phyloP scores from a whole-genome alignment of 1,140 invertebrate species.

The Drosophila mayri region DNA sequence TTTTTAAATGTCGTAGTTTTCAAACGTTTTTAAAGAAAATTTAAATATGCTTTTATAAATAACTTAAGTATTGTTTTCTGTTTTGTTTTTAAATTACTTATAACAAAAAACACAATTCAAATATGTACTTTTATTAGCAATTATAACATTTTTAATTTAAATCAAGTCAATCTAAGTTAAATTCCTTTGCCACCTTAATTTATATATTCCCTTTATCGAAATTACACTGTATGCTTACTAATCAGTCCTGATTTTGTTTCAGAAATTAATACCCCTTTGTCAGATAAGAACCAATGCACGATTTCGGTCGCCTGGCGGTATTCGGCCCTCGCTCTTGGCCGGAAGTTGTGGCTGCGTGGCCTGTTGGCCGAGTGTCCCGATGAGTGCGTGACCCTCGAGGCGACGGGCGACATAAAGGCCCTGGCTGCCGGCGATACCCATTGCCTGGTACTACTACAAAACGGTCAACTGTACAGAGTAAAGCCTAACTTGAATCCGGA shows the following conservation, averaged over 20 bases:
- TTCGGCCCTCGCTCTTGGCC: constrained; percentile 54
- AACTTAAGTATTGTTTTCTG: too few relatives aligned
- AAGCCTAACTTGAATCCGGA: constrained; percentile 26
- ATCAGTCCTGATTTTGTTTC: constrained; percentile 52
- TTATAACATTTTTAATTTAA: too few relatives aligned
- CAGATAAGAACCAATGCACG: constrained; percentile 24
- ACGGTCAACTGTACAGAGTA: constrained; percentile 67
- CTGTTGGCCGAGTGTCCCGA: constrained; percentile 35
- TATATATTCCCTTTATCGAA: not conserved
- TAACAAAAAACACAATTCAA: too few relatives aligned
- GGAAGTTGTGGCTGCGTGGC: constrained; percentile 51
- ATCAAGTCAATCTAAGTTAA: too few relatives aligned
- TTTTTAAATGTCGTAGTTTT: not conserved
- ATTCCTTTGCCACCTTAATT: not conserved
- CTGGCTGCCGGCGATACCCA: constrained; percentile 59
- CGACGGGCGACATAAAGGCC: constrained; percentile 39
- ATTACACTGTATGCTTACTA: constrained; percentile 27
- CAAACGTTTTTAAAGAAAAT: not conserved
- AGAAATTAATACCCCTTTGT: constrained; percentile 45
- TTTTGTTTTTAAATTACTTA: too few relatives aligned
- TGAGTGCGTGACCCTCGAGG: constrained; percentile 48
- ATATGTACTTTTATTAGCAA: too few relatives aligned
- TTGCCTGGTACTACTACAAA: constrained; percentile 69
- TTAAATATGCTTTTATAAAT: not conserved
- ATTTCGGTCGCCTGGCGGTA: constrained; percentile 72